Base-by-base conservation (phyloP, 2,888 invertebrate genomes). In the Meghimatium bilineatum region DNA sequence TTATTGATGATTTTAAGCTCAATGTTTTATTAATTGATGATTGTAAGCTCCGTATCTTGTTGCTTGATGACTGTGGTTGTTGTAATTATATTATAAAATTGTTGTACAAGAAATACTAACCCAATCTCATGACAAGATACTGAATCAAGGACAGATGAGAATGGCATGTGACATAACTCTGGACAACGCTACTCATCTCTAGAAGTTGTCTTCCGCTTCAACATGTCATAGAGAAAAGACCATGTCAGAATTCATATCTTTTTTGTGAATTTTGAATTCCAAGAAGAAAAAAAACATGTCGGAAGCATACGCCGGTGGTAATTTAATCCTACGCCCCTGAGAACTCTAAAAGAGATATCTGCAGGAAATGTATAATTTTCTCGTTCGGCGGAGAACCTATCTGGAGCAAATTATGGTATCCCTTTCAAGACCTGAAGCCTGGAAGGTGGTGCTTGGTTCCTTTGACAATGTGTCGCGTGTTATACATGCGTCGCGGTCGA, bases 331-430 rank as follows among this genome's bases (percentile, higher is more conserved):
- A 66, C 66, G 66, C 10, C 66, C 8, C 66, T 32, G 29, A 32
- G 32, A 66, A 66, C 32, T 66, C 14, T 8, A 32, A 32, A 8
- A 32, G 32, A 29, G 12, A 8, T 63, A 29, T 17, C 66, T 32
- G 32, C 17, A 66, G 66, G 66, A 66, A 3, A 32, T 66, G 8
- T 63, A 66, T 66, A 66, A 66, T 66, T 66, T 63, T 66, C 66
- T 32, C 17, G 66, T 32, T 66, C 14, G 32, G 66, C 20, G 32
- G 32, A 3, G 66, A 66, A 66, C 29, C 66, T 66, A 66, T 66
- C 66, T 66, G 5, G n/a, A 26, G 29, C 63, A 66, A 66, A 66
- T 66, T 66, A 66, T 32, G 32, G 66, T 66, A 66, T 66, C 66
- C 6, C 66, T 66, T 66, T 66, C 66, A 32, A 29, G 66, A 3